Conservation (phyloP, 2,888 invertebrate species). For the Tromatobia lineatoria region DNA sequence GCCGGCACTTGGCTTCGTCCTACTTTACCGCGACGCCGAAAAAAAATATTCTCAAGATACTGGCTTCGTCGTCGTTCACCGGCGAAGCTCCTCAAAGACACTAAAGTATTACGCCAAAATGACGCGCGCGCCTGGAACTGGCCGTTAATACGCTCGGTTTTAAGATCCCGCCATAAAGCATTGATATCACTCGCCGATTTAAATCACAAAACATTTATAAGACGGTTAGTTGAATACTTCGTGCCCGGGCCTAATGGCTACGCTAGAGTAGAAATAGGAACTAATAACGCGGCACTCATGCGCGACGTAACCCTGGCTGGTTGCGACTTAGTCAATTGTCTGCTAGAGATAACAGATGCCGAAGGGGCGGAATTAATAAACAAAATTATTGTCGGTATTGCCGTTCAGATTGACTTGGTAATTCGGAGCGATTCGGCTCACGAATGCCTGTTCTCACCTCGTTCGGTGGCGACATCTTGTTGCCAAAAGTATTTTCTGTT, state of each 20-base stretch:
- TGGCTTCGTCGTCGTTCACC: conserved; percentile 83
- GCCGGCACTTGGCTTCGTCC: conserved; percentile 82
- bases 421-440: too few relatives aligned
- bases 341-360: conserved; percentile 89
- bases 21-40: conserved; percentile 77
- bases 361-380: conserved; percentile 91
- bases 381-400: conserved; percentile 93
- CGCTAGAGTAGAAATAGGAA: conserved; percentile 92
- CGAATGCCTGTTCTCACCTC: conserved; percentile 95
- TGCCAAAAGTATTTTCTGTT: conserved; percentile 98
- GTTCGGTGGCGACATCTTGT: conserved; percentile 94
- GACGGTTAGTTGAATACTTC: conserved; percentile 93
- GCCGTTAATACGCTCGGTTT: conserved; percentile 91
- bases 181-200: conserved; percentile 89
- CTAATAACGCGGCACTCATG: conserved; percentile 85
- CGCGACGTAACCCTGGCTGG: conserved; percentile 90
- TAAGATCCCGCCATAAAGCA: conserved; percentile 86
- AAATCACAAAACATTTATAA: conserved; percentile 89
- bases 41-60: conserved; percentile 77
- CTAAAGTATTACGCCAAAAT: conserved; percentile 92
- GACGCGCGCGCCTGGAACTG: conserved; percentile 96
- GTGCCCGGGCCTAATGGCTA: conserved; percentile 95
- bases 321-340: conserved; percentile 91
- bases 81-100: conserved; percentile 88
- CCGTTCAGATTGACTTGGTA: conserved; percentile 90